Percentiles rank a stretch among this genome's conserved stretches.
phyloP scores from a whole-genome alignment of 2,113 vertebrate species.

The Bos indicus region DNA sequence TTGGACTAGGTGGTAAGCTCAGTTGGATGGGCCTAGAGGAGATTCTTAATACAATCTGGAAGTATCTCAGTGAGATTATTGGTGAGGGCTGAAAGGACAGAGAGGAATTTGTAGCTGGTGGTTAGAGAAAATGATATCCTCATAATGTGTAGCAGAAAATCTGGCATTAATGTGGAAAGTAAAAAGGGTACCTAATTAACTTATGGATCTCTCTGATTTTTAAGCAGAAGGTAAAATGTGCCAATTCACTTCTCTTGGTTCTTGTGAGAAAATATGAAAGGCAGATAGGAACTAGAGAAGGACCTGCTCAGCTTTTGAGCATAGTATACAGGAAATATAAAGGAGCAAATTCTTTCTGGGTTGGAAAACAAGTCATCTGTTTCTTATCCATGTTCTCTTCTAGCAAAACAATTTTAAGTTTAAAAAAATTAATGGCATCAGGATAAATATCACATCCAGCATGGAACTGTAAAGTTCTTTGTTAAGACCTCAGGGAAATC shows the following conservation, averaged over 20 bases:
- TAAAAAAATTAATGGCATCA: background rate
- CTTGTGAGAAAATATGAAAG: background rate
- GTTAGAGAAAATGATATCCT: background rate
- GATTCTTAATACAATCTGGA: background rate
- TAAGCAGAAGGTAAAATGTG: background rate
- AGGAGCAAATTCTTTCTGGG: background rate
- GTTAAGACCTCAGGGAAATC: background rate
- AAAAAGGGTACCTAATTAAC: background rate
- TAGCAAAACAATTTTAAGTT: background rate
- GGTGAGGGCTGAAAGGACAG: background rate
- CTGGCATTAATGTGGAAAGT: background rate
- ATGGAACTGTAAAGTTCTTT: background rate
- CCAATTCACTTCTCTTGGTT: background rate
- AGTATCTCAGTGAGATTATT: background rate
- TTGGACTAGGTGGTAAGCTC: background rate
- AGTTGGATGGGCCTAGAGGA: background rate
- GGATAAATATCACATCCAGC: background rate
- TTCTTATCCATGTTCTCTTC: background rate
- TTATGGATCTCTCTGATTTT: background rate
- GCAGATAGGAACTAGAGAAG: background rate
- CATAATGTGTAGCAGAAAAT: background rate
- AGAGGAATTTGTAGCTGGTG: background rate
- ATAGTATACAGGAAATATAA: background rate
- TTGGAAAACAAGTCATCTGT: background rate
- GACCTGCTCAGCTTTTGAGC: background rate